These are phyloP conservation scores for Hypsopygia costalis DNA, from an alignment of 2,888 invertebrate species.

Conservation along the genomic window DNA sequence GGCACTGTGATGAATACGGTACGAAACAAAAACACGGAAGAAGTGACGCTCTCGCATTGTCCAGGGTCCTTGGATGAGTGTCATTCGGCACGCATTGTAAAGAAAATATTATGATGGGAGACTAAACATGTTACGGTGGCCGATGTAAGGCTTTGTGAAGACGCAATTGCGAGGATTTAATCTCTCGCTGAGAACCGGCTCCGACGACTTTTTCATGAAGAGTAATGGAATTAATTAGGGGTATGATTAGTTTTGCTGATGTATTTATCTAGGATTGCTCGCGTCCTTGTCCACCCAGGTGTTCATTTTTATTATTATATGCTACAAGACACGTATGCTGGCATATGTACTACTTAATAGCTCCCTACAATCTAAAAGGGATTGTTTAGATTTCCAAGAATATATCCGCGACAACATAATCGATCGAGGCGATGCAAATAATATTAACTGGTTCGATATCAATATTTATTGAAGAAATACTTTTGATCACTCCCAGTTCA, in stretches of 20 bases:
- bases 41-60: constrained; percentile 52
- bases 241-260: constrained; percentile 34
- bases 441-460: no score
- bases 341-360: no score
- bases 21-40: constrained; percentile 72
- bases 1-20: constrained; percentile 56
- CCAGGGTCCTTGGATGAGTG: constrained; percentile 58
- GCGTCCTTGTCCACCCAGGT: neutral
- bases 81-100: constrained; percentile 33
- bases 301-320: neutral
- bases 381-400: no score
- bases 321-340: no score
- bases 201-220: constrained; percentile 36
- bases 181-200: constrained; percentile 31
- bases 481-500: no score
- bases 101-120: constrained; percentile 18
- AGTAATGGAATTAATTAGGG: constrained; percentile 39
- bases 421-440: no score
- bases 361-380: no score
- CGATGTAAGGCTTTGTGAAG: constrained; percentile 22
- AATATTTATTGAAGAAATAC: no score
- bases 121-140: constrained; percentile 17
- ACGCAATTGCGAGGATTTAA: constrained; percentile 34
- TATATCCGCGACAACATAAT: no score
- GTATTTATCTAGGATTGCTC: constrained; percentile 21